Evolutionary conservation across 2,888 invertebrate species (phyloP).

Genomic region (Philhelius pedissequus): DNA sequence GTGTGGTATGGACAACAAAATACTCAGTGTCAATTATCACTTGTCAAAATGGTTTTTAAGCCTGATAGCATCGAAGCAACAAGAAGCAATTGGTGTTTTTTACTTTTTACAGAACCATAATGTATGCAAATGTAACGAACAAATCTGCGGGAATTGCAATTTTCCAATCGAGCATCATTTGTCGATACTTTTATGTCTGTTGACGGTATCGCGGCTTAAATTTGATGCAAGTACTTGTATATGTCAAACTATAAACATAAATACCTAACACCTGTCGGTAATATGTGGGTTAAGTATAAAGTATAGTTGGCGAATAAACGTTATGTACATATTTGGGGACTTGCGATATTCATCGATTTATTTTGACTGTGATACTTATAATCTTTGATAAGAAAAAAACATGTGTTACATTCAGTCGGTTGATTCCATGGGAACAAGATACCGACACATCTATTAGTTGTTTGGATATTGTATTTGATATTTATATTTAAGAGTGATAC

Average conservation of each 20-base stretch:
- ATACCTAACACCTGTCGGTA: slow-evolving; percentile 15
- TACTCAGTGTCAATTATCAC: slow-evolving; percentile 50
- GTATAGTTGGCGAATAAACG: background rate
- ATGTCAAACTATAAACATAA: background rate
- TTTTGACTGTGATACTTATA: too few species aligned
- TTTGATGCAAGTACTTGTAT: slow-evolving; percentile 3
- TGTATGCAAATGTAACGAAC: slow-evolving; percentile 13
- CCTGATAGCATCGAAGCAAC: slow-evolving; percentile 10
- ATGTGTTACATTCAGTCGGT: too few species aligned
- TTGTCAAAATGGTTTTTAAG: slow-evolving; percentile 33
- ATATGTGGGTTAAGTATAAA: background rate
- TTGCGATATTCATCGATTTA: too few species aligned
- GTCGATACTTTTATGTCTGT: slow-evolving; percentile 11
- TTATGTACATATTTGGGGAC: background rate
- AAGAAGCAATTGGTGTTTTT: slow-evolving; percentile 6
- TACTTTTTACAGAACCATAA: background rate
- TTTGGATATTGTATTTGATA: too few species aligned
- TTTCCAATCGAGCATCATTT: slow-evolving; percentile 33
- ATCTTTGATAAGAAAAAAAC: too few species aligned
- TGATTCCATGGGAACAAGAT: too few species aligned
- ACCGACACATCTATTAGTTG: too few species aligned
- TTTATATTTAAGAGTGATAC: too few species aligned
- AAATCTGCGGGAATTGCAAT: slow-evolving; percentile 19
- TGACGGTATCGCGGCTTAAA: slow-evolving; percentile 2
- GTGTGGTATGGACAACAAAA: background rate